Evolutionary conservation across 2,113 vertebrate genomes (phyloP).

Genomic region (Thryonomys swinderianus): DNA sequence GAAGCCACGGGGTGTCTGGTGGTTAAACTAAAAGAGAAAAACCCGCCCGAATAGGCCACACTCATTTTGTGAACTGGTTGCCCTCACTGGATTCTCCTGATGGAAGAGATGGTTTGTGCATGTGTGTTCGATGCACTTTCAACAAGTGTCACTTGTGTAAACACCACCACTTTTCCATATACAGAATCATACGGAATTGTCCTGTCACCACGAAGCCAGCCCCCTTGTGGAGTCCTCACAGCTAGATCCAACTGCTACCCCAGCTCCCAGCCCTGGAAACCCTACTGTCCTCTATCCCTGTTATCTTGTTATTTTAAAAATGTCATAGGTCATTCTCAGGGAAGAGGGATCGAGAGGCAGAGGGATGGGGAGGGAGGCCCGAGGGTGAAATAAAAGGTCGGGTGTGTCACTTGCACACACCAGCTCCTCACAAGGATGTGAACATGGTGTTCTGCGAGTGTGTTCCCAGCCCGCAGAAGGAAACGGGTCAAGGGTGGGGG

Average conservation of each 20-base stretch:
- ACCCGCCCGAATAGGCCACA: fast-evolving
- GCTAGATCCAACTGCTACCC: fast-evolving
- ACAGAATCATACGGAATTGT: background rate
- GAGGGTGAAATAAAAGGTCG: background rate
- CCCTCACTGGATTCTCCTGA: background rate
- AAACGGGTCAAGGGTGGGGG: background rate
- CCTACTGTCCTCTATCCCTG: too few species aligned
- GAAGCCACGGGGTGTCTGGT: fast-evolving
- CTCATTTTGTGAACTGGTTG: fast-evolving
- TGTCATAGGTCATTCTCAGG: background rate
- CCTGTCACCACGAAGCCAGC: too few species aligned
- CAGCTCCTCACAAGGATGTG: background rate
- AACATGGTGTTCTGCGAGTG: background rate
- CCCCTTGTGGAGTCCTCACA: fast-evolving
- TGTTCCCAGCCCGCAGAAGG: background rate
- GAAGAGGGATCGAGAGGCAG: background rate
- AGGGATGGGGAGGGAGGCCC: background rate
- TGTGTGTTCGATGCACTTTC: background rate
- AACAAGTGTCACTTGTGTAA: fast-evolving
- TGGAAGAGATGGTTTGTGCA: fast-evolving
- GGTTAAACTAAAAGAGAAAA: background rate
- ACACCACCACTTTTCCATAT: background rate
- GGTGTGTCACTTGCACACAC: background rate
- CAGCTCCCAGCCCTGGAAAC: background rate
- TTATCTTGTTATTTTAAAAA: background rate